Evolutionary conservation across 2,113 vertebrate species (phyloP), one percentile per base, ranked within the genome.

Genomic region (Prunella fulvescens): DNA sequence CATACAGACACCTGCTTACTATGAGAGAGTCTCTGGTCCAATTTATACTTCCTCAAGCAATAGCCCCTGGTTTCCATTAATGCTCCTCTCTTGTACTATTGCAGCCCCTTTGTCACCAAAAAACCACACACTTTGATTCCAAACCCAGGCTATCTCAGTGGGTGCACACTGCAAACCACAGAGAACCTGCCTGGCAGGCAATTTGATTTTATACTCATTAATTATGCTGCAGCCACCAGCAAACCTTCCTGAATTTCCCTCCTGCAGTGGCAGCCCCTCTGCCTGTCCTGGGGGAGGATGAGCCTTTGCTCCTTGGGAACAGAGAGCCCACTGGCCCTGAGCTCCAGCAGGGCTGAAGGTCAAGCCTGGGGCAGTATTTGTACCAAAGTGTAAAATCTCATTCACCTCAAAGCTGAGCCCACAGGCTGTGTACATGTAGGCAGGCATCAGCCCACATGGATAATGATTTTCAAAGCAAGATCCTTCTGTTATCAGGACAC

Each of bases 261-360:
- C 65, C 71, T 42, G 77, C 61, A 71, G 72, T 20, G 10, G 74
- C 51, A 91, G 78, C 47, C 33, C 57, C 81, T 91, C 85, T 90
- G 57, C 53, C 54, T 80, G 62, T 81, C 85, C 88, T 39, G 29
- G 56, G 61, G 35, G 22, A 65, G 80, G 86, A 86, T 0, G 13
- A 77, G 92, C 77, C 78, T 85, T 79, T 62, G 33, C 22, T 96
- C 76, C n/a, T 28, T 51, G 64, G 81, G 33, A 88, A 84, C 74
- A 93, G 72, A 91, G 71, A 74, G 54, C 64, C 28, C 74, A 81
- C 37, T 12, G 1, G n/a, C 67, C 65, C 66, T 64, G 64, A 90
- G 71, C 81, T 96, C 96, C 94, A 87, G 89, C 39, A 64, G 76
- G 80, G 73, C 92, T 86, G 67, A 96, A 95, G 90, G 93, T 97